Conservation (phyloP, 2,888 invertebrate genomes). For the Heteropelma amictum region DNA sequence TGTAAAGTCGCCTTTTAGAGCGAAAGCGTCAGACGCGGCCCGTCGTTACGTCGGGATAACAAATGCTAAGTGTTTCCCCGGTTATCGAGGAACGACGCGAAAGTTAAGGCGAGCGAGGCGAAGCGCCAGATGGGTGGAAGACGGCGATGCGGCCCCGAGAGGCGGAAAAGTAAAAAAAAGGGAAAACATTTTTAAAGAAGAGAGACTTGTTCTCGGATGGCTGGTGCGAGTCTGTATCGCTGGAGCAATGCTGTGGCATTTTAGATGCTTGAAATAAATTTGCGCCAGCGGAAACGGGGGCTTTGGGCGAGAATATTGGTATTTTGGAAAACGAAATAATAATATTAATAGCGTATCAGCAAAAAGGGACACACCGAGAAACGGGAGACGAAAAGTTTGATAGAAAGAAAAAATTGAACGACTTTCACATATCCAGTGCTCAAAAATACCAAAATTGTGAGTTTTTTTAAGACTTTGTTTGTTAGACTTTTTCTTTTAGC, state of each 20-base stretch:
- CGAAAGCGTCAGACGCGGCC: constrained; percentile 60
- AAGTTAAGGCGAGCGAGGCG: constrained; percentile 58
- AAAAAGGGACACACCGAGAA: no score
- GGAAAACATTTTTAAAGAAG: background rate
- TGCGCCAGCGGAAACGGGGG: no score
- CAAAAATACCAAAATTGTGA: no score
- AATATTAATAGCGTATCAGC: no score
- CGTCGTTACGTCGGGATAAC: constrained; percentile 63
- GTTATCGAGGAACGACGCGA: constrained; percentile 60
- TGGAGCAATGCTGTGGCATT: constrained; percentile 6
- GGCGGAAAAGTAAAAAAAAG: constrained; percentile 5
- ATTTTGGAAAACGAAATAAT: background rate
- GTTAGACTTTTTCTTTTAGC: no score
- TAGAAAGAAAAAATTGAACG: no score
- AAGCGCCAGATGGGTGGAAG: constrained; percentile 20
- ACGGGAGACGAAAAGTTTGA: no score
- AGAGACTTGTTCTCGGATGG: background rate
- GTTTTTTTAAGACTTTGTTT: no score
- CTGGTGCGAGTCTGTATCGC: constrained; percentile 11
- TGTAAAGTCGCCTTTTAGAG: constrained; percentile 60
- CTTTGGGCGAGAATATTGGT: no score
- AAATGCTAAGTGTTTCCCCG: constrained; percentile 66
- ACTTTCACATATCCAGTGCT: no score
- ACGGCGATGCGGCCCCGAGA: background rate
- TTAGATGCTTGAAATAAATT: no score